phyloP scores from a whole-genome alignment of 2,113 vertebrate genomes.

The Chinchilla lanigera region DNA sequence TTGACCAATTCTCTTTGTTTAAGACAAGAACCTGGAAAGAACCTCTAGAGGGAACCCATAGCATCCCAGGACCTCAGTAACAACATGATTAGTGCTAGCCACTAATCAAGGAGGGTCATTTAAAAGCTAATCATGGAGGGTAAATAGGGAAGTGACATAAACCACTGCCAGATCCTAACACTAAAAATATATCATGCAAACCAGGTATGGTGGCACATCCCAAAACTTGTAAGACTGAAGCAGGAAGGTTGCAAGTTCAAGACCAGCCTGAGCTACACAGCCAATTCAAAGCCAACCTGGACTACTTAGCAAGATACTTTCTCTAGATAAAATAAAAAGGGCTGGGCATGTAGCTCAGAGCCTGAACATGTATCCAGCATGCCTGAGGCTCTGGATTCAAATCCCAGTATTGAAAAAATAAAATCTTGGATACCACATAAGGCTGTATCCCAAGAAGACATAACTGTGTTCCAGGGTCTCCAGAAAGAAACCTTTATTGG shows the following conservation, averaged over 20 bases:
- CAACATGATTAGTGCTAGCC: not conserved
- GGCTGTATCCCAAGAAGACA: not conserved
- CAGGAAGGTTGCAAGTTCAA: not conserved
- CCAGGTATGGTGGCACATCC: not conserved
- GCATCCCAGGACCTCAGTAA: not conserved
- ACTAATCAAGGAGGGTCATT: too few relatives aligned
- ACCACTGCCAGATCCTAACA: not conserved
- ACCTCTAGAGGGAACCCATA: not conserved
- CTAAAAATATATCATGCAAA: not conserved
- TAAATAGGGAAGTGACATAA: not conserved
- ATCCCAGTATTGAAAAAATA: not conserved
- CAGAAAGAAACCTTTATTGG: not conserved
- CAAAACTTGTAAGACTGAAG: not conserved
- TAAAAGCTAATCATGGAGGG: too few relatives aligned
- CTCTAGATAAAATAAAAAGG: not conserved
- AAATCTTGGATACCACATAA: not conserved
- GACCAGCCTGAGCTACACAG: not conserved
- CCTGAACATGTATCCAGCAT: not conserved
- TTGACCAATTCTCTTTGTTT: not conserved
- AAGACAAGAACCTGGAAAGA: not conserved
- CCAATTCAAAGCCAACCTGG: not conserved
- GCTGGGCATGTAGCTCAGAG: not conserved
- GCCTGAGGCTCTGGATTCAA: not conserved
- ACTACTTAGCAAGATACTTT: not conserved
- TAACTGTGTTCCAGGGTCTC: not conserved